Evolutionary conservation across 2,113 vertebrate species (phyloP), one percentile per base, ranked within the genome.

Genomic region (Gallinago paraguaiae): DNA sequence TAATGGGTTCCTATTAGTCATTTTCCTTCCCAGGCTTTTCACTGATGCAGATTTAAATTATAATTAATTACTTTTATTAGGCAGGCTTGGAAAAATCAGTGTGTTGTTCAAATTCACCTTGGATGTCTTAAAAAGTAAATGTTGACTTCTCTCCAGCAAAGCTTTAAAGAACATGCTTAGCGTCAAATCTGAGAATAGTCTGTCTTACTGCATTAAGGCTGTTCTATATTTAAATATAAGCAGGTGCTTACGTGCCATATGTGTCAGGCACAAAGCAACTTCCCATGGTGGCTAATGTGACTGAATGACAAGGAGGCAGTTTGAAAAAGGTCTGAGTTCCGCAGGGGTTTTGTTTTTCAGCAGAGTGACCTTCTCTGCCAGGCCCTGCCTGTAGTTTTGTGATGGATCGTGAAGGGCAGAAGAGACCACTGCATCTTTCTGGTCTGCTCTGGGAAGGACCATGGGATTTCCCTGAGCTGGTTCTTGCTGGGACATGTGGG

Each of bases 221-320:
- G 86, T 89, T 91, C 96, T 97, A 96, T 96, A 96, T 96, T 96
- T 97, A 95, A 82, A 82, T 60, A 64, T 95, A 97, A 97, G 96
- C 94, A 96, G 94, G 89, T 97, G 96, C 86, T 96, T 96, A 96
- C 43, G 61, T 95, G 94, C 95, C 7, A 0, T 86, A n/a, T 95
- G 86, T 91, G 91, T 95, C 88, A 84, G 53, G 83, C 86, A 79
- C 27, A 18, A 84, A 86, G 46, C 68, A 71, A 11, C 76, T 82
- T 92, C 88, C 80, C 35, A 0, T 78, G 74, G 65, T 51, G 22
- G 65, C 20, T 93, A 23, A 88, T n/a, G 57, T 54, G 83, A 56
- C 92, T 68, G 39, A 88, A 9, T 67, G 61, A 48, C 28, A 37
- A 84, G 60, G 22, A 92, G 22, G 22, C 45, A 33, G 39, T 56